A percentile compares a stretch with the other conserved stretches of the same genome.
Conservation (phyloP, 1,140 invertebrate species). For the Diorhabda sublineata region DNA sequence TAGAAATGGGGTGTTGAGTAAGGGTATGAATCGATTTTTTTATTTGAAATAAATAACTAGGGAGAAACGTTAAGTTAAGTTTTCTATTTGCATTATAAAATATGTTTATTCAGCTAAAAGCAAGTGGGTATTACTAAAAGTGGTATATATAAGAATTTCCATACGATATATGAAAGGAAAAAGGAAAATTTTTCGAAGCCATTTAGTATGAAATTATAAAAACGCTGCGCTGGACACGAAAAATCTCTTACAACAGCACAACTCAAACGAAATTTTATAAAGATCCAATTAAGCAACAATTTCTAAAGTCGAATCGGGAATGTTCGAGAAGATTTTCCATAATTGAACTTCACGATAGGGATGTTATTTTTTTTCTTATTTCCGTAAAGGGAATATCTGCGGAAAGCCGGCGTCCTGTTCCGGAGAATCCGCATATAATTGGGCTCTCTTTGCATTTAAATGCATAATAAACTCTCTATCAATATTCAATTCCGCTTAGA, state of each 20-base stretch:
- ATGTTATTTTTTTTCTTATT: slow-evolving; percentile 24
- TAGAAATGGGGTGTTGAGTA: too few species aligned
- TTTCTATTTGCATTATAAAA: not conserved
- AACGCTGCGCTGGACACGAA: slow-evolving; percentile 29
- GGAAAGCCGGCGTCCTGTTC: not conserved
- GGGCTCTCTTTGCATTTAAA: slow-evolving; percentile 3
- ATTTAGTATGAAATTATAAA: slow-evolving; percentile 22
- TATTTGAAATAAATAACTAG: too few species aligned
- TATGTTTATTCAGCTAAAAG: not conserved
- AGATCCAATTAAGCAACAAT: slow-evolving; percentile 35
- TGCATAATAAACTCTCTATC: slow-evolving; percentile 7
- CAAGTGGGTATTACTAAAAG: slow-evolving; percentile 1
- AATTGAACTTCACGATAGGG: slow-evolving; percentile 33
- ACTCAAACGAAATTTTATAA: slow-evolving; percentile 28
- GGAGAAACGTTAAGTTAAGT: too few species aligned
- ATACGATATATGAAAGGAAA: slow-evolving; percentile 9
- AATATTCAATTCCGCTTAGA: slow-evolving; percentile 7
- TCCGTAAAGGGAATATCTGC: not conserved
- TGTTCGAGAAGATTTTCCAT: slow-evolving; percentile 29
- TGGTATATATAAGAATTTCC: slow-evolving; percentile 10
- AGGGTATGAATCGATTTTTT: too few species aligned
- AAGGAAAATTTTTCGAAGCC: not conserved
- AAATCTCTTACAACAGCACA: slow-evolving; percentile 26
- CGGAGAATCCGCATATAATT: not conserved
- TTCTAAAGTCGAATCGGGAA: slow-evolving; percentile 22